Evolutionary conservation across 1,140 invertebrate species (phyloP).

Genomic region (Lerema accius): DNA sequence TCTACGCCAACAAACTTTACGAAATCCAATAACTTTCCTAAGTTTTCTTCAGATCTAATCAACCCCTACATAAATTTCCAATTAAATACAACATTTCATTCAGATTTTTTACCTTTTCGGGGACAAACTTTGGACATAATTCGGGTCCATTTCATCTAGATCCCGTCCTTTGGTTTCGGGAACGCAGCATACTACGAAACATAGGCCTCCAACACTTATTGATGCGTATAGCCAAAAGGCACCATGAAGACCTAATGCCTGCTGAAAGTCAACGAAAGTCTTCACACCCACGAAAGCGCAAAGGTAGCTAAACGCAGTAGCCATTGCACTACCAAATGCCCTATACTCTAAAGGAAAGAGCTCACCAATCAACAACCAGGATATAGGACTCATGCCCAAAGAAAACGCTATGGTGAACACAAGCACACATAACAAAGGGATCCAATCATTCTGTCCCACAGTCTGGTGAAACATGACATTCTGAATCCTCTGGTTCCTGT

Average conservation of each 20-base stretch:
- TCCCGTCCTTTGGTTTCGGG: conserved; percentile 96
- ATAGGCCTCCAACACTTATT: conserved; percentile 91
- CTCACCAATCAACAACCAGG: conserved; percentile 95
- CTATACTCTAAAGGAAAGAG: conserved; percentile 94
- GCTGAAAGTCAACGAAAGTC: conserved; percentile 93
- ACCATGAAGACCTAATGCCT: conserved; percentile 90
- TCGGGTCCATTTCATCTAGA: conserved; percentile 93
- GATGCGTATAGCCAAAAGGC: conserved; percentile 96
- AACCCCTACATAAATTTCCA: conserved; percentile 35
- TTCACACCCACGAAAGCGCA: conserved; percentile 96
- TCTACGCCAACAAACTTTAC: not conserved
- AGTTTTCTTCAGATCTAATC: not conserved
- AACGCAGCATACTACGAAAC: conserved; percentile 93
- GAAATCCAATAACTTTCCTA: not conserved
- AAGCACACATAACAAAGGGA: conserved; percentile 91
- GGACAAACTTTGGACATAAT: conserved; percentile 83
- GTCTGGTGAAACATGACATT: conserved; percentile 78
- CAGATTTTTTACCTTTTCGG: conserved; percentile 71
- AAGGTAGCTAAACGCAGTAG: conserved; percentile 93
- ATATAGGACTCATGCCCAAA: conserved; percentile 95
- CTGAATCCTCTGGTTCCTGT: conserved; percentile 81
- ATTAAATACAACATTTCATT: conserved; percentile 43
- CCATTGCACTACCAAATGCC: conserved; percentile 92
- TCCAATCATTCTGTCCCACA: conserved; percentile 88
- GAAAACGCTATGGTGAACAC: conserved; percentile 94